These are phyloP conservation scores for Sminthurinus signatus DNA, from an alignment of 1,140 invertebrate species.

Conservation along the genomic window DNA sequence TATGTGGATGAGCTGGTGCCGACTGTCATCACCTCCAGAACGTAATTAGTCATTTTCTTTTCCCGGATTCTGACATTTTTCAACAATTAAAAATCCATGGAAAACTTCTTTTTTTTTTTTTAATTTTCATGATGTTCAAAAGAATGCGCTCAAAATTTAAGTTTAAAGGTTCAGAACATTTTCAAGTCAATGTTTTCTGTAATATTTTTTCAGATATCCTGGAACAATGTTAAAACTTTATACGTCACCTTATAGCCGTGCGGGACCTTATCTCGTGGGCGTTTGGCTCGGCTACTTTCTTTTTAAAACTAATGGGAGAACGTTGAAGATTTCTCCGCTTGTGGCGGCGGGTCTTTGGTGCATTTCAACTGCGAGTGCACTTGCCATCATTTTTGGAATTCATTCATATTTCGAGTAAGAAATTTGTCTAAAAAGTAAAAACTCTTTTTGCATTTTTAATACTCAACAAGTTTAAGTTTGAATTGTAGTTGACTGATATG, in stretches of 20 bases:
- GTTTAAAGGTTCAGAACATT: too few species aligned
- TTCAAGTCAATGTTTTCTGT: background rate
- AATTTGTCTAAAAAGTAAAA: too few species aligned
- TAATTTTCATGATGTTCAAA: too few species aligned
- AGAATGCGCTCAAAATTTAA: too few species aligned
- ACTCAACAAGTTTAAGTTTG: too few species aligned
- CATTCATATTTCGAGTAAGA: slow-evolving; percentile 43
- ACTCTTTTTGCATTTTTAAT: too few species aligned
- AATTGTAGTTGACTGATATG: too few species aligned
- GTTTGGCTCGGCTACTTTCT: background rate
- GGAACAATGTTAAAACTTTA: background rate
- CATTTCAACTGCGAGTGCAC: slow-evolving; percentile 36
- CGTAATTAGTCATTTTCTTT: too few species aligned
- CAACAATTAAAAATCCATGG: too few species aligned
- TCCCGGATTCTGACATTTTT: too few species aligned
- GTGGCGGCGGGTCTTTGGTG: slow-evolving; percentile 43
- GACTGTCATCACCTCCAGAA: background rate
- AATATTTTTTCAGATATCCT: background rate
- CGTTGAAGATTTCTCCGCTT: background rate
- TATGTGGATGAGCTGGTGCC: background rate
- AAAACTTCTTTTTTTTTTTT: too few species aligned
- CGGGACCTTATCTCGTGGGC: background rate
- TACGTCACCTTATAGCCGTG: background rate
- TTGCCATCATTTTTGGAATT: slow-evolving; percentile 44
- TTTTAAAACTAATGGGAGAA: background rate